Evolutionary conservation across 2,113 vertebrate species (phyloP), one percentile per base, ranked within the genome.

Genomic region (Ranitomeya variabilis): DNA sequence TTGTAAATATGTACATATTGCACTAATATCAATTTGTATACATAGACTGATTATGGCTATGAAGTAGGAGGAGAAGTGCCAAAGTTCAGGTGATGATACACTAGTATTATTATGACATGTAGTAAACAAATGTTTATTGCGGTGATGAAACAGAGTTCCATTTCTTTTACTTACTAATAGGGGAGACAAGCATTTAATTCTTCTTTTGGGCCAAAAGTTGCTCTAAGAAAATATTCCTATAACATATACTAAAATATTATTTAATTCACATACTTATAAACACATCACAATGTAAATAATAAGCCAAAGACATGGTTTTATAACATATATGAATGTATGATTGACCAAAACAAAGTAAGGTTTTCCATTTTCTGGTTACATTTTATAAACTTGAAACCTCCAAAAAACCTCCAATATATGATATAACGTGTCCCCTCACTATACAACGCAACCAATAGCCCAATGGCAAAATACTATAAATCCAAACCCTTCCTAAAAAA

Each of bases 1-100:
- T 13, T 79, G 60, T 69, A 80, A 67, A 64, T 67, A 51, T 86
- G 85, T 86, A 80, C 11, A 86, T 86, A 86, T 12, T 66, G 11
- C 21, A 26, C 31, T 86, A 13, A 18, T 13, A 60, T 31, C n/a
- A 31, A 26, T 57, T 71, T 16, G 21, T 64, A 64, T 13, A 71
- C 74, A 52, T 77, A 14, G 74, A 57, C 67, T 54, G n/a, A 52
- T 60, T 83, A 19, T 54, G 45, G 19, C 19, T 60, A 26, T 76
- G 77, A 54, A 6, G 7, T 66, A 26, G 59, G 21, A n/a, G 57
- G 86, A 31, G 57, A 87, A 26, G 9, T 80, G 54, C 59, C 31
- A 62, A 45, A 5, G 21, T 21, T 69, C 10, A 78, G 15, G 37
- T 37, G 59, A 87, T 69, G 60, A 67, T 69, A 55, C 54, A 23